Conservation (phyloP, 2,113 vertebrate species). For the Crocuta crocuta region DNA sequence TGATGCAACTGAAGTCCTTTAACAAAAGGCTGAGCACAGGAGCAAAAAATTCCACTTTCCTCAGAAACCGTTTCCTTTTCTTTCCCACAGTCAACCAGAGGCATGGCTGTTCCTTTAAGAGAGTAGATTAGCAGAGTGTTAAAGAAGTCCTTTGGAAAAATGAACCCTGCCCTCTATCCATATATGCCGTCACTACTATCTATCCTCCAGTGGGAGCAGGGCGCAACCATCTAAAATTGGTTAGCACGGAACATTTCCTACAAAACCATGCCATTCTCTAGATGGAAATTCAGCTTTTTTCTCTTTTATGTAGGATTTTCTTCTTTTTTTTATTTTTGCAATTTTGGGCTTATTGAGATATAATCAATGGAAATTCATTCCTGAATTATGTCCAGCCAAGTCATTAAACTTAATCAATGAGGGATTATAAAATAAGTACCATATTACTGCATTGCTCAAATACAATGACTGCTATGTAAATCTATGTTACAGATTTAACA, state of each 20-base stretch:
- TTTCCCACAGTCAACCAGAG: neutral
- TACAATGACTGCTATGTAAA: neutral
- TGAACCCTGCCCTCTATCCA: neutral
- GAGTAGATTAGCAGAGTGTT: neutral
- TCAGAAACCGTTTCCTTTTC: neutral
- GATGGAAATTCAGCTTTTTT: neutral
- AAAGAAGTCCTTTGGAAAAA: conserved; percentile 11
- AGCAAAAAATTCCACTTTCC: neutral
- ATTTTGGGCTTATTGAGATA: neutral
- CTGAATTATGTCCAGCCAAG: conserved; percentile 26
- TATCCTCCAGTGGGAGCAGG: neutral
- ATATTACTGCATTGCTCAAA: neutral
- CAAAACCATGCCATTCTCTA: neutral
- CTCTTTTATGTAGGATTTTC: neutral
- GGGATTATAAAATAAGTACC: neutral
- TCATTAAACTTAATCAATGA: neutral
- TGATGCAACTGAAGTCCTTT: neutral
- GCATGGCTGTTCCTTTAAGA: neutral
- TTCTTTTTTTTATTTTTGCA: neutral
- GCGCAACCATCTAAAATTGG: neutral
- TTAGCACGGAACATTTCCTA: conserved; percentile 6
- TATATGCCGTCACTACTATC: neutral
- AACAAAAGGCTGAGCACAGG: neutral
- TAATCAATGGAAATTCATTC: neutral
- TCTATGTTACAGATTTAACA: neutral